A percentile compares a stretch with the other conserved stretches of the same genome.
Evolutionary conservation across 1,140 invertebrate genomes (phyloP).

Genomic region (Ctenoplectra terminalis): DNA sequence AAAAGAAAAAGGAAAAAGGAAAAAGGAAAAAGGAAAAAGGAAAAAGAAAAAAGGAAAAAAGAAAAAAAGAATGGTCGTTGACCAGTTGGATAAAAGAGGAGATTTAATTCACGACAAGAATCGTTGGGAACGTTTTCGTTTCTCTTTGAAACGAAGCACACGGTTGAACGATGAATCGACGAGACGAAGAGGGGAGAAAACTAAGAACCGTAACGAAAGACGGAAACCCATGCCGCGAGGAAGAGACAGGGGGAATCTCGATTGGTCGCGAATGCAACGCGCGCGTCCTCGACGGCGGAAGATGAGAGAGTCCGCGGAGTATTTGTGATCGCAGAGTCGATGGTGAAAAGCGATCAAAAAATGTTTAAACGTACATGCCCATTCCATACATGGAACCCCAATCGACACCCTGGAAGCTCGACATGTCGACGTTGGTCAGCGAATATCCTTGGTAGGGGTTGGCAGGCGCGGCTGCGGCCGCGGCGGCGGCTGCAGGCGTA

Average conservation of each 20-base stretch:
- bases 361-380: slow-evolving; percentile 92
- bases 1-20: not conserved
- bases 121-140: too few relatives aligned
- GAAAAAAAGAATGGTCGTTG: not conserved
- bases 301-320: not conserved
- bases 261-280: not conserved
- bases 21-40: not conserved
- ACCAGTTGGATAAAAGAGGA: too few relatives aligned
- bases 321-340: not conserved
- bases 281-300: not conserved
- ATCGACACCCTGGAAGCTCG: slow-evolving; percentile 94
- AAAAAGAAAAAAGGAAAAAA: not conserved
- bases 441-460: slow-evolving; percentile 92
- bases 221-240: too few relatives aligned
- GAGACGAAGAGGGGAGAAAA: not conserved
- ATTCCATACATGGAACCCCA: slow-evolving; percentile 95
- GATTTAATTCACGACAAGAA: too few relatives aligned
- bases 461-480: slow-evolving; percentile 85
- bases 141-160: too few relatives aligned
- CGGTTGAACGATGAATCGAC: too few relatives aligned
- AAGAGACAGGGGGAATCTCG: not conserved
- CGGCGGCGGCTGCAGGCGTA: slow-evolving; percentile 84
- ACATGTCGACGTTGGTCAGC: slow-evolving; percentile 94
- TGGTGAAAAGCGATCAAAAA: too few relatives aligned
- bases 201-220: not conserved